Evolutionary conservation across 2,888 invertebrate genomes (phyloP).

Genomic region (Stenodema calcarata): DNA sequence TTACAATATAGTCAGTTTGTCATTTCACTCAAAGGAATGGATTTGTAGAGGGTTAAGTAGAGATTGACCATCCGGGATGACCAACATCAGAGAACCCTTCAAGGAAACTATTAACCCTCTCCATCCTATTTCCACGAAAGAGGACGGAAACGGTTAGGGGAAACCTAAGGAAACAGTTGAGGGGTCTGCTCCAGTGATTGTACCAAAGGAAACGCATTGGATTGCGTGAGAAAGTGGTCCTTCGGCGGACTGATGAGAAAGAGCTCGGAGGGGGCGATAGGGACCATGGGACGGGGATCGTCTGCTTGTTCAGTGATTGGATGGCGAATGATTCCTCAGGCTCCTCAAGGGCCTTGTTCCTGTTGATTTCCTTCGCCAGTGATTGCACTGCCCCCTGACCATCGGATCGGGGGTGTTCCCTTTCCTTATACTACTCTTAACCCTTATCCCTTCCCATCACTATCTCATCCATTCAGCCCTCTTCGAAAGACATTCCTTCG

Average conservation of each 20-base stretch:
- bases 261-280: not conserved
- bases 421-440: not conserved
- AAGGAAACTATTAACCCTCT: not conserved
- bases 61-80: not conserved
- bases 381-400: not conserved
- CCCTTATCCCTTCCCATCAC: not conserved
- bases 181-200: not conserved
- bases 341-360: slow-evolving; percentile 35
- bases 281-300: not conserved
- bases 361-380: not conserved
- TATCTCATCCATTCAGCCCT: not conserved
- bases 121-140: not conserved
- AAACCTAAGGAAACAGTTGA: too few species aligned
- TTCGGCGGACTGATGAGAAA: not conserved
- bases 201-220: not conserved
- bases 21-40: too few species aligned
- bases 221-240: not conserved
- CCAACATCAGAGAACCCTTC: not conserved
- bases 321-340: not conserved
- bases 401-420: not conserved
- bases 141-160: not conserved
- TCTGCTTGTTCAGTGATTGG: slow-evolving; percentile 17
- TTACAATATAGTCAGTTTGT: too few species aligned
- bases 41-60: too few species aligned
- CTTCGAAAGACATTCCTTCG: not conserved